Evolutionary conservation across 2,113 vertebrate species (phyloP).

Genomic region (Aspidoscelis tigris): DNA sequence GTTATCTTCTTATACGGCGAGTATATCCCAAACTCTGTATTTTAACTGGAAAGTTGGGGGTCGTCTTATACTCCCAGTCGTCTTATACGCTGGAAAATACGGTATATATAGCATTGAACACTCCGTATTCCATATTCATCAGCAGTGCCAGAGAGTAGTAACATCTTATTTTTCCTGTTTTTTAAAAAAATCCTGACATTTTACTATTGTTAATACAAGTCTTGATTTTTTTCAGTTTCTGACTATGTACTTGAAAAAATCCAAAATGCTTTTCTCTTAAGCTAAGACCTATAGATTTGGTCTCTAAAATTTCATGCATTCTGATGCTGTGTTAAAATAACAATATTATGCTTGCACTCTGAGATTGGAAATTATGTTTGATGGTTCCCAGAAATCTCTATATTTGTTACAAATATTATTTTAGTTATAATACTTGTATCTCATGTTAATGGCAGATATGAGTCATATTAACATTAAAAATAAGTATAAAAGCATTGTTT

Average conservation of each 20-base stretch:
- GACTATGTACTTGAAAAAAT: not conserved
- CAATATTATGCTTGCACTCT: not conserved
- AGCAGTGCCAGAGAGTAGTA: not conserved
- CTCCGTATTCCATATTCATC: not conserved
- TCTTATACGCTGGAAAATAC: too few relatives aligned
- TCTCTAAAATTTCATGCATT: not conserved
- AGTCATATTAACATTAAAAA: too few relatives aligned
- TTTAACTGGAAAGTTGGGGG: too few relatives aligned
- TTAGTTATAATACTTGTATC: not conserved
- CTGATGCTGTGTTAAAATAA: not conserved
- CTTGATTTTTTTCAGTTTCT: not conserved
- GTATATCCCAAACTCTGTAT: too few relatives aligned
- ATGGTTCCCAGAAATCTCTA: not conserved
- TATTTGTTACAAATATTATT: not conserved
- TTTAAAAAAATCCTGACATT: not conserved
- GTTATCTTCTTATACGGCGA: too few relatives aligned
- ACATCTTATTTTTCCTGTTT: not conserved
- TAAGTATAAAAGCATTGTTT: too few relatives aligned
- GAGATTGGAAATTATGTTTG: not conserved
- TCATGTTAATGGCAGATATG: not conserved
- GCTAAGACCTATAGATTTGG: not conserved
- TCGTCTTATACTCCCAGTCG: too few relatives aligned
- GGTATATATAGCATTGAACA: not conserved
- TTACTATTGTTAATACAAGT: not conserved
- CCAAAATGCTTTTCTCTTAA: not conserved